Conservation (phyloP, 2,797 vertebrate species). For the Morelia viridis region DNA sequence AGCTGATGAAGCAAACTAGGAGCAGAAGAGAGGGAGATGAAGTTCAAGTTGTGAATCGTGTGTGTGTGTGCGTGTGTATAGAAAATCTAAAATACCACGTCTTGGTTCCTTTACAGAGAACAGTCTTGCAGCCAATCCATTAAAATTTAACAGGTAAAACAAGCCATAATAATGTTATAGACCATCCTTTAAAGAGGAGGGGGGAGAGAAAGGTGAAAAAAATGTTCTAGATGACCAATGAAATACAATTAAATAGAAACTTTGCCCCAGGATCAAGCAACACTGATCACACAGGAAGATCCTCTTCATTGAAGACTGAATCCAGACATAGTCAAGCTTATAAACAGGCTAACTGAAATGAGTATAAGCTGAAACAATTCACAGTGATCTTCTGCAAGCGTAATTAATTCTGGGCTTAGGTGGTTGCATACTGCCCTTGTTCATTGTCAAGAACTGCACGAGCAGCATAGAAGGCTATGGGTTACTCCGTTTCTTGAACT, state of each 20-base stretch:
- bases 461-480: neutral
- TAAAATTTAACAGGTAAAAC: neutral
- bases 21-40: neutral
- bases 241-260: neutral
- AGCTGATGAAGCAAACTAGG: constrained; percentile 74
- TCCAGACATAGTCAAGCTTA: neutral
- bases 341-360: neutral
- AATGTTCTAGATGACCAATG: neutral
- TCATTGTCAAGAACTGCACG: neutral
- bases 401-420: neutral
- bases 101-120: neutral
- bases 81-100: neutral
- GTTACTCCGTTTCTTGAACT: neutral
- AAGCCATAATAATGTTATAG: neutral
- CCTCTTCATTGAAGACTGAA: neutral
- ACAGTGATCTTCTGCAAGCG: neutral
- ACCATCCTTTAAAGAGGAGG: neutral
- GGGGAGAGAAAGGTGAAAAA: neutral
- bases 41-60: too few species aligned
- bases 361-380: neutral
- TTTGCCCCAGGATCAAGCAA: neutral
- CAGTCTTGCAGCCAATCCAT: neutral
- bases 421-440: neutral
- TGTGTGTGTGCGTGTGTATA: neutral
- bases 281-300: neutral